Percentiles rank a stretch among this genome's conserved stretches.
Evolutionary conservation across 2,888 invertebrate genomes (phyloP).

Genomic region (Odiellus spinosus): DNA sequence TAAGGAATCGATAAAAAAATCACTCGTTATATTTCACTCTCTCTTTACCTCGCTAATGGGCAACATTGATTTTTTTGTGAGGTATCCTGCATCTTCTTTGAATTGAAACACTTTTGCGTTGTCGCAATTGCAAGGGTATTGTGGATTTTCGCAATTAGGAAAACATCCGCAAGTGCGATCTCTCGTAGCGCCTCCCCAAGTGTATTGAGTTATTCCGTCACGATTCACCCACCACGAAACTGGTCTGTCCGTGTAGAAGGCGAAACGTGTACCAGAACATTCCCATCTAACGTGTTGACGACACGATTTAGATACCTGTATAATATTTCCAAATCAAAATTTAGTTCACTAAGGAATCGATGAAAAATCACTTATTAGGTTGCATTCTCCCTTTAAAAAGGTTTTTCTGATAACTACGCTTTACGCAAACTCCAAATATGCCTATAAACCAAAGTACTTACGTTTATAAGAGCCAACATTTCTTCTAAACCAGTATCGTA

Average conservation of each 20-base stretch:
- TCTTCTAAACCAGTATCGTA: conserved; percentile 19
- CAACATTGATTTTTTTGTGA: conserved; percentile 18
- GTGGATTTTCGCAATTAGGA: conserved; percentile 8
- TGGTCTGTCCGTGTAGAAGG: conserved; percentile 17
- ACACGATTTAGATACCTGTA: conserved; percentile 17
- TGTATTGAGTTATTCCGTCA: conserved; percentile 15
- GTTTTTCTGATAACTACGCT: too few species aligned
- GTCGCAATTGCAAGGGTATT: conserved; percentile 20
- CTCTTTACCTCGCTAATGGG: conserved; percentile 18
- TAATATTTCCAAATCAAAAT: too few species aligned
- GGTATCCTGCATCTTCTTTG: conserved; percentile 19
- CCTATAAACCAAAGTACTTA: too few species aligned
- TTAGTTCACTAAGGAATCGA: too few species aligned
- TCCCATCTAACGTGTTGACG: conserved; percentile 21
- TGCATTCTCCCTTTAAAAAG: too few species aligned
- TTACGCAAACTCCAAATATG: too few species aligned
- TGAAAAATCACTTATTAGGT: too few species aligned
- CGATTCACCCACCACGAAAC: conserved; percentile 17
- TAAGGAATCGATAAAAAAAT: too few species aligned
- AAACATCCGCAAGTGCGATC: conserved; percentile 19
- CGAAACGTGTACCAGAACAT: conserved; percentile 20
- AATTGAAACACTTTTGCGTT: conserved; percentile 13
- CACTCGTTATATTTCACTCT: too few species aligned
- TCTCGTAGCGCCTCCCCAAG: conserved; percentile 18
- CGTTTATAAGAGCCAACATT: conserved; percentile 15